Evolutionary conservation across 2,113 vertebrate genomes (phyloP).

Genomic region (Thymallus thymallus): DNA sequence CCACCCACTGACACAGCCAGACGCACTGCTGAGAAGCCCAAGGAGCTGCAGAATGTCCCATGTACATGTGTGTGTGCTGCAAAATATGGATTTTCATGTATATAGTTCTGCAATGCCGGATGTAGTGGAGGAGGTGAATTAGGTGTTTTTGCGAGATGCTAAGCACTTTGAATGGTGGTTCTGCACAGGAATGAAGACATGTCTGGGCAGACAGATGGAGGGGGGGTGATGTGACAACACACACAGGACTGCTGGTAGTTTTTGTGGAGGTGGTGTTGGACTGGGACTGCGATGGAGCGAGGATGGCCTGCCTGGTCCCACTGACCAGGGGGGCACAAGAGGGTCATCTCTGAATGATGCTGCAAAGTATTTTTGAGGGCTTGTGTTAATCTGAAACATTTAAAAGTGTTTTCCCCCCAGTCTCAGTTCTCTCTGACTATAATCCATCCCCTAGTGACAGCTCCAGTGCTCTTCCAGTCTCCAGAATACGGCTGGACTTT

Average conservation of each 20-base stretch:
- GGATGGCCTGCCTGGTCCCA: constrained; percentile 39
- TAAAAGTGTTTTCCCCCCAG: neutral
- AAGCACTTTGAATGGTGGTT: constrained; percentile 42
- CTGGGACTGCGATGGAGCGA: constrained; percentile 27
- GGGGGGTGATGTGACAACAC: constrained; percentile 6
- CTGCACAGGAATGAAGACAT: constrained; percentile 10
- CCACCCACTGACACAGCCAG: neutral
- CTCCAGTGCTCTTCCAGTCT: neutral
- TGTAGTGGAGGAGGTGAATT: constrained; percentile 18
- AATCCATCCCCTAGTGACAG: constrained; percentile 24
- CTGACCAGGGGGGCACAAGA: constrained; percentile 25
- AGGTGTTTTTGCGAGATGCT: neutral
- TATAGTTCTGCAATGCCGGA: constrained; percentile 36
- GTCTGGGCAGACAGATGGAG: constrained; percentile 3
- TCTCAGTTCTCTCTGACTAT: constrained; percentile 11
- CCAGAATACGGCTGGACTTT: neutral
- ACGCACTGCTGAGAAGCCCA: constrained; percentile 23
- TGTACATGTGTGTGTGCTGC: constrained; percentile 29
- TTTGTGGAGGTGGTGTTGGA: neutral
- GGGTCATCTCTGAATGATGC: constrained; percentile 37
- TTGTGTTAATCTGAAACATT: constrained; percentile 16
- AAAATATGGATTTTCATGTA: constrained; percentile 33
- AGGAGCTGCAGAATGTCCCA: constrained; percentile 55
- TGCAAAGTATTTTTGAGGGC: constrained; percentile 21
- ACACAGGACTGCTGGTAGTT: constrained; percentile 29